Conservation (phyloP, 2,797 vertebrate species). For the Lophotriccus pileatus region DNA sequence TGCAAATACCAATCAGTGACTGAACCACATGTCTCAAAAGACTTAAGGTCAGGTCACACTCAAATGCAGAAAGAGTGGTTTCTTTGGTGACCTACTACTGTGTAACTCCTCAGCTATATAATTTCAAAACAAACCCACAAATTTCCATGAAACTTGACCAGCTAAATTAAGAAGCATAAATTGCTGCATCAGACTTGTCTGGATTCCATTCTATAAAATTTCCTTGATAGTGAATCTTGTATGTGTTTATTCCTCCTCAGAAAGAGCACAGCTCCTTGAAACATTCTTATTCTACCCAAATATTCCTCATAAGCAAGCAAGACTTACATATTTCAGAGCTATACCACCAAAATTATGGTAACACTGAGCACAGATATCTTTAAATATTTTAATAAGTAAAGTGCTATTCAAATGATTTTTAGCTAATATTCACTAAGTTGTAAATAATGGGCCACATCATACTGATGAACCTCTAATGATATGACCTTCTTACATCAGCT, state of each 20-base stretch:
- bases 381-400: not conserved
- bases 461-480: not conserved
- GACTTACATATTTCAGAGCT: not conserved
- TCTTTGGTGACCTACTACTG: not conserved
- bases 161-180: not conserved
- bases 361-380: not conserved
- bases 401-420: not conserved
- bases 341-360: not conserved
- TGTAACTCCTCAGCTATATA: not conserved
- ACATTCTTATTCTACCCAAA: not conserved
- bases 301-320: not conserved
- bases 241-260: not conserved
- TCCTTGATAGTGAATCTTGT: not conserved
- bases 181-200: not conserved
- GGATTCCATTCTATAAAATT: not conserved
- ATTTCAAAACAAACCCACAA: not conserved
- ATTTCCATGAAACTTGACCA: not conserved
- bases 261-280: not conserved
- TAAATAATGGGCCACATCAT: not conserved
- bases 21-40: not conserved
- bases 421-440: not conserved
- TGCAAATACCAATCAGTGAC: not conserved
- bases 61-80: not conserved
- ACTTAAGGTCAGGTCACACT: not conserved
- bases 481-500: conserved; percentile 4